Evolutionary conservation across 2,888 invertebrate species (phyloP).

Genomic region (Scaptodrosophila latifasciaeformis): DNA sequence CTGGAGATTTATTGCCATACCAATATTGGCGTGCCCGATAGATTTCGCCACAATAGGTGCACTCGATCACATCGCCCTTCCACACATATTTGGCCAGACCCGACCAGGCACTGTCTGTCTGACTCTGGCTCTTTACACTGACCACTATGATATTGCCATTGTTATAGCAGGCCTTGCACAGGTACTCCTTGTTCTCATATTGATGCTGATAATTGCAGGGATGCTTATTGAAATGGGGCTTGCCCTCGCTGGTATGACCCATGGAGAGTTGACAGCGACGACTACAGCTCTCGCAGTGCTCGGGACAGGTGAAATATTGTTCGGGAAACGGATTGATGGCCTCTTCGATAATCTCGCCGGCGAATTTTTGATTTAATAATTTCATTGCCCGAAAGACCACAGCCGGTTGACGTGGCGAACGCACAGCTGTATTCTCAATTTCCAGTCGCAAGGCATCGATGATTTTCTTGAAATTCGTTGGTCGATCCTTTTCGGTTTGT

Average conservation of each 20-base stretch:
- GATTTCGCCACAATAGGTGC: constrained; percentile 78
- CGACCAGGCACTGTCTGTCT: constrained; percentile 78
- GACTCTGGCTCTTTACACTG: constrained; percentile 60
- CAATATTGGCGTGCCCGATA: constrained; percentile 85
- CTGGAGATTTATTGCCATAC: constrained; percentile 86
- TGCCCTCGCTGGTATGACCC: constrained; percentile 80
- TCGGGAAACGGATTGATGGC: constrained; percentile 83
- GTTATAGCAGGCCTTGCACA: constrained; percentile 80
- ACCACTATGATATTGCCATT: constrained; percentile 76
- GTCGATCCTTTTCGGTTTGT: constrained; percentile 75
- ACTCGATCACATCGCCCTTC: constrained; percentile 87
- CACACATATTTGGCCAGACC: constrained; percentile 85
- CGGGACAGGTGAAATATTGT: constrained; percentile 86
- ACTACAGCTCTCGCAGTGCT: constrained; percentile 82
- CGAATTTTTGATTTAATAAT: constrained; percentile 85
- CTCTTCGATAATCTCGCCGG: constrained; percentile 79
- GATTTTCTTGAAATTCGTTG: constrained; percentile 80
- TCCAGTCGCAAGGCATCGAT: constrained; percentile 78
- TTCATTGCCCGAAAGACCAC: constrained; percentile 82
- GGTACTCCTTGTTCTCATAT: constrained; percentile 82
- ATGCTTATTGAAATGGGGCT: constrained; percentile 77
- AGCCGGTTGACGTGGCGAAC: constrained; percentile 81
- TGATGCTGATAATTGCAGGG: constrained; percentile 81
- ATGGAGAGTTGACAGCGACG: constrained; percentile 80
- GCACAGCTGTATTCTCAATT: constrained; percentile 82